Evolutionary conservation across 1,140 invertebrate species (phyloP).

Genomic region (Saccostrea echinata): DNA sequence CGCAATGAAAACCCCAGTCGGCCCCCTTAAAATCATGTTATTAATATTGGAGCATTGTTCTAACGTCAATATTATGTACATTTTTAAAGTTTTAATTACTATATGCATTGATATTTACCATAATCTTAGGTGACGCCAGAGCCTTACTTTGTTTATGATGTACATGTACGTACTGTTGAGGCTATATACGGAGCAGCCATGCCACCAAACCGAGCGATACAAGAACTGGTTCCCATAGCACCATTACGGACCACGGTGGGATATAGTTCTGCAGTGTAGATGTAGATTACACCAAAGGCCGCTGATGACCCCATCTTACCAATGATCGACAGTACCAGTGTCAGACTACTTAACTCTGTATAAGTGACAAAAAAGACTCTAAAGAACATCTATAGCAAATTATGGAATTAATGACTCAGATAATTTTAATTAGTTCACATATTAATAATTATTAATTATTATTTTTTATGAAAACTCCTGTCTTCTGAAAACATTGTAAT

Average conservation of each 20-base stretch:
- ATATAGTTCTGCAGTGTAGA: constrained; percentile 91
- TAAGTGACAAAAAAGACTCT: not conserved
- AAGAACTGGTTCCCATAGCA: constrained; percentile 89
- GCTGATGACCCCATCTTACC: constrained; percentile 84
- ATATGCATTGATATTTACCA: no score
- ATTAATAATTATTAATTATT: no score
- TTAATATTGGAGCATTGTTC: no score
- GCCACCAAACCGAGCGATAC: constrained; percentile 88
- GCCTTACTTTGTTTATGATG: no score
- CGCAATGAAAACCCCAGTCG: no score
- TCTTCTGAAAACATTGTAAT: no score
- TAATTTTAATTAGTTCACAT: not conserved
- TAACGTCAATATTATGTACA: no score
- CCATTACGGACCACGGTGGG: constrained; percentile 92
- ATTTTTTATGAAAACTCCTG: no score
- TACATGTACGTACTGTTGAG: constrained; percentile 61
- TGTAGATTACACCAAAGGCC: constrained; percentile 86
- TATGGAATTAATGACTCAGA: not conserved
- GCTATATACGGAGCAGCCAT: constrained; percentile 85
- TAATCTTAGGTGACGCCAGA: no score
- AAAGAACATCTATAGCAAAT: no score
- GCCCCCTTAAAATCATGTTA: no score
- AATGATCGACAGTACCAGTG: constrained; percentile 83
- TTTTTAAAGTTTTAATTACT: no score
- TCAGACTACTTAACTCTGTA: constrained; percentile 53